Evolutionary conservation across 2,797 vertebrate species (phyloP).

Genomic region (Enteromius afrohamiltoni): DNA sequence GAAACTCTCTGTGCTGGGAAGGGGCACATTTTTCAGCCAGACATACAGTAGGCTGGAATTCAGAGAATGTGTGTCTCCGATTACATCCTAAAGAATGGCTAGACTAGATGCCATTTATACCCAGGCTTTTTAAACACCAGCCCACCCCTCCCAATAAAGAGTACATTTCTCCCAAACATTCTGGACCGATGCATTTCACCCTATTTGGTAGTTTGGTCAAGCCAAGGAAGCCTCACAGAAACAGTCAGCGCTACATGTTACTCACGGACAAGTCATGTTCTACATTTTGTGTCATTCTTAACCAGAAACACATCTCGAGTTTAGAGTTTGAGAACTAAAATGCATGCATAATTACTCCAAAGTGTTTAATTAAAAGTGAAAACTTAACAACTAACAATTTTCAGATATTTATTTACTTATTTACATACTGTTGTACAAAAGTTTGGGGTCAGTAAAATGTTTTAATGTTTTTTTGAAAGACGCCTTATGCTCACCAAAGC

Average conservation of each 20-base stretch:
- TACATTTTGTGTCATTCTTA: not conserved
- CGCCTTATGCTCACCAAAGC: not conserved
- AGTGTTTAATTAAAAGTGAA: not conserved
- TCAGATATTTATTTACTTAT: not conserved
- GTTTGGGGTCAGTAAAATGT: not conserved
- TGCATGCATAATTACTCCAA: not conserved
- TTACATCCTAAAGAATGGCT: conserved; percentile 53
- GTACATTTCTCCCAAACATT: conserved; percentile 29
- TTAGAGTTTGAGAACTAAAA: not conserved
- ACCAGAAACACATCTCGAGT: not conserved
- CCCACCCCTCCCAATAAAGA: not conserved
- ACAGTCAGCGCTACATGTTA: not conserved
- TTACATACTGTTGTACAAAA: not conserved
- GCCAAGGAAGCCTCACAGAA: not conserved
- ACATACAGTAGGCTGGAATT: conserved; percentile 48
- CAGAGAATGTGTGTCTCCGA: conserved; percentile 54
- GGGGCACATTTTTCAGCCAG: conserved; percentile 28
- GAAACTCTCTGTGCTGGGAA: conserved; percentile 1
- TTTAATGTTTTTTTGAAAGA: not conserved
- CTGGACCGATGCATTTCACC: conserved; percentile 25
- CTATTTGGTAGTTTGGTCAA: conserved; percentile 38
- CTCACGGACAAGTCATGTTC: not conserved
- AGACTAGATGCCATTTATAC: conserved; percentile 43
- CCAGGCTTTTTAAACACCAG: conserved; percentile 4
- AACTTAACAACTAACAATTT: not conserved